A percentile compares a stretch with the other conserved stretches of the same genome.
Evolutionary conservation across 2,888 invertebrate genomes (phyloP).

Genomic region (Ophraella communa): DNA sequence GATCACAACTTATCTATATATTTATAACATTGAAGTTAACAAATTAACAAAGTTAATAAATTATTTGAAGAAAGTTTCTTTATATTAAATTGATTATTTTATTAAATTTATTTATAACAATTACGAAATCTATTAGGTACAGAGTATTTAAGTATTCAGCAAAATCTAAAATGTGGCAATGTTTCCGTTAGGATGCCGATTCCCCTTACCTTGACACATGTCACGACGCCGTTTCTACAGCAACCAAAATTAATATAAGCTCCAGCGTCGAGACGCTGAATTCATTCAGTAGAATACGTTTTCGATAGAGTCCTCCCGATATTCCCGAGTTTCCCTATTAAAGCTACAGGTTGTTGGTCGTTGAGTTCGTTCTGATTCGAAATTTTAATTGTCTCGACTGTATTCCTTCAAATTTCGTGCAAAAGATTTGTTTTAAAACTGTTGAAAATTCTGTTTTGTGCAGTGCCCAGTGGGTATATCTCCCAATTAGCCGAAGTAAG

Average conservation of each 20-base stretch:
- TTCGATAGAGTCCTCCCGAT: slow-evolving; percentile 12
- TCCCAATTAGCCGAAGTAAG: slow-evolving; percentile 38
- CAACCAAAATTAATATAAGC: slow-evolving; percentile 53
- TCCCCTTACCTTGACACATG: slow-evolving; percentile 40
- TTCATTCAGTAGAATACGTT: slow-evolving; percentile 50
- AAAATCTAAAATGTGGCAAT: neutral
- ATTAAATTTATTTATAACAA: no score
- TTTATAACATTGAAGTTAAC: no score
- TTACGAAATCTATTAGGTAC: no score
- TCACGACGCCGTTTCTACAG: slow-evolving; percentile 48
- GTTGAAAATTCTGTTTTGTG: slow-evolving; percentile 39
- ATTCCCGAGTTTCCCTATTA: slow-evolving; percentile 1
- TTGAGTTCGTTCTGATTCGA: neutral
- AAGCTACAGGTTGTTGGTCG: slow-evolving; percentile 20
- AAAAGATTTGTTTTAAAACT: slow-evolving; percentile 18
- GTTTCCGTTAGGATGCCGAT: neutral
- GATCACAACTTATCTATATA: no score
- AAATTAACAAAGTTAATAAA: no score
- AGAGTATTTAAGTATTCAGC: neutral
- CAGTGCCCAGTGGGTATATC: slow-evolving; percentile 37
- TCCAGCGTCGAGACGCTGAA: slow-evolving; percentile 52
- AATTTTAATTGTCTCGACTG: neutral
- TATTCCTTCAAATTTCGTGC: neutral
- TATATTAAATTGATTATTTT: no score
- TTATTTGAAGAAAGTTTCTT: no score